Percentiles rank a stretch among this genome's conserved stretches.
phyloP scores from a whole-genome alignment of 1,140 invertebrate species.

The Cotesia chilonis region DNA sequence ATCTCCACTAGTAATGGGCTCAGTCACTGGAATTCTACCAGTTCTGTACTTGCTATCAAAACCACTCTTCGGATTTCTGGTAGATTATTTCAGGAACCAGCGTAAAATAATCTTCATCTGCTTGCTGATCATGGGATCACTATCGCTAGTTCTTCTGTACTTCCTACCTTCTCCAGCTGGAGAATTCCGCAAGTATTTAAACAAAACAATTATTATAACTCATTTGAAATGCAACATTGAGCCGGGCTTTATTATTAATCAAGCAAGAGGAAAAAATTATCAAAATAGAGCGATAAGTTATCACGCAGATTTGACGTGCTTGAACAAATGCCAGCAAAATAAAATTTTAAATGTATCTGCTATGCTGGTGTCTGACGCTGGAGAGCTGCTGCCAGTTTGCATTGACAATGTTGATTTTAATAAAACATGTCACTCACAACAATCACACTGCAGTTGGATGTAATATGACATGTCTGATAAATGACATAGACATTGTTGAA shows the following conservation, averaged over 20 bases:
- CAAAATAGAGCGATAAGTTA: not conserved
- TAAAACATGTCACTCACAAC: conserved; percentile 2
- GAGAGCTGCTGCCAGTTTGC: not conserved
- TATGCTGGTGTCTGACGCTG: not conserved
- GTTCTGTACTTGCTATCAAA: conserved; percentile 77
- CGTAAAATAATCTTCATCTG: conserved; percentile 77
- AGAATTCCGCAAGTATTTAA: conserved; percentile 40
- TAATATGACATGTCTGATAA: conserved; percentile 1
- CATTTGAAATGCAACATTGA: conserved; percentile 12
- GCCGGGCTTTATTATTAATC: not conserved
- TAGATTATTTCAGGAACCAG: conserved; percentile 71
- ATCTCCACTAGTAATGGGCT: conserved; percentile 77
- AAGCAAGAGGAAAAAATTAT: not conserved
- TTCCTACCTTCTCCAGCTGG: conserved; percentile 69
- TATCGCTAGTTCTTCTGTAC: conserved; percentile 72
- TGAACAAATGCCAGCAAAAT: not conserved
- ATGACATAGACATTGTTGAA: conserved; percentile 47
- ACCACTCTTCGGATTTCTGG: conserved; percentile 75
- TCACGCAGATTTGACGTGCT: conserved; percentile 12
- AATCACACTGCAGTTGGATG: too few relatives aligned
- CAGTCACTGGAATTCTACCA: conserved; percentile 74
- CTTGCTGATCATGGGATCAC: conserved; percentile 70
- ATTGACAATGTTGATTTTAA: not conserved
- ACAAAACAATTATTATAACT: conserved; percentile 13
- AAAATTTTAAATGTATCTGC: not conserved